Conservation (phyloP, 2,888 invertebrate genomes). For the Macroteleia sp. region DNA sequence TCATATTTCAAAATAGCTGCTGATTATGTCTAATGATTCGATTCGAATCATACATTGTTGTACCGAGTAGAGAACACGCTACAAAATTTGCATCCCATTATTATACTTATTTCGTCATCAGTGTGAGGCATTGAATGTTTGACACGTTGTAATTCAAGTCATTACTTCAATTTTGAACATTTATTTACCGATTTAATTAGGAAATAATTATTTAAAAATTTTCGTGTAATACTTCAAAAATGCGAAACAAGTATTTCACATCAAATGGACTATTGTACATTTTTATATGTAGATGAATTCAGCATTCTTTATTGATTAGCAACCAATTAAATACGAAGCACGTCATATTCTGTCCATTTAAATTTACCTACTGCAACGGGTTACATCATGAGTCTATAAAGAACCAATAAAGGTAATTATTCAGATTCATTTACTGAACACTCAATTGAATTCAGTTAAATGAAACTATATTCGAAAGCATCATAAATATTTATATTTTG, state of each 20-base stretch:
- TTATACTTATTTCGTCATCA: slow-evolving; percentile 23
- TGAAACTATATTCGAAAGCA: not conserved
- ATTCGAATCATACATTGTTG: slow-evolving; percentile 19
- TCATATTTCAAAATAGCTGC: slow-evolving; percentile 23
- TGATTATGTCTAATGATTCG: slow-evolving; percentile 31
- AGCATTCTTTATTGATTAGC: no score
- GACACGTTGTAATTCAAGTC: slow-evolving; percentile 25
- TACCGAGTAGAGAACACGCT: not conserved
- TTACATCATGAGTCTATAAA: not conserved
- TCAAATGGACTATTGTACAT: no score
- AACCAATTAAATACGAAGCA: no score
- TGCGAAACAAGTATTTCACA: no score
- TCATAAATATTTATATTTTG: slow-evolving; percentile 72
- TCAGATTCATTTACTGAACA: slow-evolving; percentile 14
- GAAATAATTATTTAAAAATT: not conserved
- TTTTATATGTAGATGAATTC: no score
- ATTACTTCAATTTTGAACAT: slow-evolving; percentile 7
- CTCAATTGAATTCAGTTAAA: slow-evolving; percentile 22
- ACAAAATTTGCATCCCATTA: slow-evolving; percentile 15
- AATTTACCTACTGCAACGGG: not conserved
- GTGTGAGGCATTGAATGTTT: slow-evolving; percentile 14
- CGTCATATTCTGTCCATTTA: no score
- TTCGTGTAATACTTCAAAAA: no score
- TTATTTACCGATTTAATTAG: slow-evolving; percentile 20
- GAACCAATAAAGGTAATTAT: slow-evolving; percentile 22